phyloP scores from a whole-genome alignment of 1,140 invertebrate species.

The Pseudachorutes palmiensis region DNA sequence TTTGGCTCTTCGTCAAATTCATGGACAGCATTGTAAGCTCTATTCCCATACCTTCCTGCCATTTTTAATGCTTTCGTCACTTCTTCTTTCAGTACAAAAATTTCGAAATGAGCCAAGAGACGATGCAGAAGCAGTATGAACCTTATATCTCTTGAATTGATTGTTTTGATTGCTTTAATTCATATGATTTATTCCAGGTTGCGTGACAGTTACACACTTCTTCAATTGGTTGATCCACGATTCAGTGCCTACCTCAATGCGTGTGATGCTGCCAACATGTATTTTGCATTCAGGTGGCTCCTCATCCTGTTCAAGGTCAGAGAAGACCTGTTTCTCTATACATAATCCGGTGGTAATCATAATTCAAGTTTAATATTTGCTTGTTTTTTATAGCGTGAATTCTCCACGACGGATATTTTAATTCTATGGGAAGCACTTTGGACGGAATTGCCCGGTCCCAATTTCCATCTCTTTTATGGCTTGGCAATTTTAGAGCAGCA shows the following conservation, averaged over 20 bases:
- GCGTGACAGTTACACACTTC: constrained; percentile 67
- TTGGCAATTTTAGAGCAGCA: constrained; percentile 54
- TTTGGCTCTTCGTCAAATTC: constrained; percentile 99
- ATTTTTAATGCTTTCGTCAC: constrained; percentile 32
- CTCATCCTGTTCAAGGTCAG: constrained; percentile 65
- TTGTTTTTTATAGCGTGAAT: constrained; percentile 53
- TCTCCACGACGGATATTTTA: constrained; percentile 64
- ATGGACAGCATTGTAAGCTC: constrained; percentile 84
- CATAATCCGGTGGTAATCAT: too few species aligned
- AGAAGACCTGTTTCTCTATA: too few species aligned
- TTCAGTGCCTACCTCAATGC: constrained; percentile 76
- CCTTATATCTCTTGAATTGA: too few species aligned
- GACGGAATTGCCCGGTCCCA: constrained; percentile 46
- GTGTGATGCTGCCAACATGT: constrained; percentile 95
- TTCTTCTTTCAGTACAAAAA: constrained; percentile 64
- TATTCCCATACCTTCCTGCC: too few species aligned
- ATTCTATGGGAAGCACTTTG: constrained; percentile 50
- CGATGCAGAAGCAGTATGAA: constrained; percentile 93
- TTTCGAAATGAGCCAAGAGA: constrained; percentile 95
- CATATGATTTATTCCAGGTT: too few species aligned
- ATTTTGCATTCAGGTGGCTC: constrained; percentile 94
- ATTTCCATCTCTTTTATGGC: constrained; percentile 55
- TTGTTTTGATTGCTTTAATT: too few species aligned
- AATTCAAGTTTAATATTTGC: too few species aligned
- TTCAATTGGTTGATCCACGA: constrained; percentile 71